These are phyloP conservation scores for Leucoptera coffeella DNA, from an alignment of 2,888 invertebrate species.

Conservation along the genomic window DNA sequence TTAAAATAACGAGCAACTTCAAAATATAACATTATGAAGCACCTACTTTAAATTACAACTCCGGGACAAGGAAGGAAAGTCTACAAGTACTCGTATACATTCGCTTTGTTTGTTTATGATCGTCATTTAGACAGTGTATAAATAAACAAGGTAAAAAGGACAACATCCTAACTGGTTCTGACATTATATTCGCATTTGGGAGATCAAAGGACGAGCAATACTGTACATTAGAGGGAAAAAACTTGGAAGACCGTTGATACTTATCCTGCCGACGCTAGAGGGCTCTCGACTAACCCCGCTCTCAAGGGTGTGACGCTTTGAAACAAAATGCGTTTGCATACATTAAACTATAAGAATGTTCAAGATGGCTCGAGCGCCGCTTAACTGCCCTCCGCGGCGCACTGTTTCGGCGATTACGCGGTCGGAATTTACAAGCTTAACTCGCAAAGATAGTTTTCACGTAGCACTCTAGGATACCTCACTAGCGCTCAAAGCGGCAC, in stretches of 20 bases:
- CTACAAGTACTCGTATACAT: too few species aligned
- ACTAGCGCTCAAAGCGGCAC: slow-evolving; percentile 36
- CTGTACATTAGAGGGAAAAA: slow-evolving; percentile 31
- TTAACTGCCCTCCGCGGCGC: slow-evolving; percentile 27
- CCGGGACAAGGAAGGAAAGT: too few species aligned
- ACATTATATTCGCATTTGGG: slow-evolving; percentile 48
- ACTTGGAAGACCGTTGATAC: slow-evolving; percentile 14
- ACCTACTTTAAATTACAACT: too few species aligned
- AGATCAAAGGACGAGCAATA: slow-evolving; percentile 49
- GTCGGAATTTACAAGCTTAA: slow-evolving; percentile 42
- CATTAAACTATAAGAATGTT: slow-evolving; percentile 52
- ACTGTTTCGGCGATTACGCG: slow-evolving; percentile 51
- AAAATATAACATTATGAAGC: too few species aligned
- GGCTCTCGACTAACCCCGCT: slow-evolving; percentile 37
- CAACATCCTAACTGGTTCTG: slow-evolving; percentile 34
- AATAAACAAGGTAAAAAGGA: slow-evolving; percentile 16
- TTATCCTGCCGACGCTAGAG: slow-evolving; percentile 16
- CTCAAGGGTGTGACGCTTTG: slow-evolving; percentile 46
- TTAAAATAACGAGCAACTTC: too few species aligned
- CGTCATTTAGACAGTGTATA: too few species aligned
- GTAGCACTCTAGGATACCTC: slow-evolving; percentile 39
- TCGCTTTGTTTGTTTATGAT: too few species aligned
- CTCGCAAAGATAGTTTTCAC: slow-evolving; percentile 41
- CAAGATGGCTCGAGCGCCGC: slow-evolving; percentile 41
- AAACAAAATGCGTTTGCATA: slow-evolving; percentile 56